These are phyloP conservation scores for Callinectes sapidus DNA, from an alignment of 2,888 invertebrate species.

Conservation along the genomic window DNA sequence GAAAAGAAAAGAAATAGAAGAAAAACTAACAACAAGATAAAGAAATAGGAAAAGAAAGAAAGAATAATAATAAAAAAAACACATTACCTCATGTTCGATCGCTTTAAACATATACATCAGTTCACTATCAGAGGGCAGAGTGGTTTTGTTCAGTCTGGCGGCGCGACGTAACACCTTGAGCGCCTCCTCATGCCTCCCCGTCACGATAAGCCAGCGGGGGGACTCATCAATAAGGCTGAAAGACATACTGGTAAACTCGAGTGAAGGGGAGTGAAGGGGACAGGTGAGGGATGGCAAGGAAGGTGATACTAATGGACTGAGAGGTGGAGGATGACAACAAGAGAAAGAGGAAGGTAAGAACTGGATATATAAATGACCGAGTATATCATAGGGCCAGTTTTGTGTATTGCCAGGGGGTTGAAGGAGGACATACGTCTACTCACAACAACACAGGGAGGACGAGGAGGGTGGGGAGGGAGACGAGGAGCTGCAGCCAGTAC, in stretches of 20 bases:
- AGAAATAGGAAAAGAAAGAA: neutral
- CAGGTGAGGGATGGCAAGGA: neutral
- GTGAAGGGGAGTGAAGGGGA: neutral
- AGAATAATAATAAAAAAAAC: neutral
- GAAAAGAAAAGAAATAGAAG: neutral
- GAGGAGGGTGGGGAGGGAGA: slow-evolving; percentile 39
- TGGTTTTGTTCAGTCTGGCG: slow-evolving; percentile 46
- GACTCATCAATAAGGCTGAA: slow-evolving; percentile 55
- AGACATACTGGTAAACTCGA: neutral
- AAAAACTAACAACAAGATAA: neutral
- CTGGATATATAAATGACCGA: neutral
- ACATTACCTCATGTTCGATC: slow-evolving; percentile 24
- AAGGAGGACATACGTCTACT: neutral
- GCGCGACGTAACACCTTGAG: slow-evolving; percentile 34
- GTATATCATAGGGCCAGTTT: too few relatives aligned
- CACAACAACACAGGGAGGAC: slow-evolving; percentile 53
- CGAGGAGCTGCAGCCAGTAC: slow-evolving; percentile 45
- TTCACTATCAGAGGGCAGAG: slow-evolving; percentile 32
- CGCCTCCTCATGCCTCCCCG: slow-evolving; percentile 41
- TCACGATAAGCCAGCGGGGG: slow-evolving; percentile 51
- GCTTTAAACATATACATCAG: neutral
- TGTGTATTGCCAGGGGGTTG: too few relatives aligned
- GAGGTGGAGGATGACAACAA: too few relatives aligned
- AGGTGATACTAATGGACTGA: too few relatives aligned
- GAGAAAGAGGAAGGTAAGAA: neutral